Base-by-base conservation (phyloP, 2,797 vertebrate genomes). In the Sphenodon punctatus region DNA sequence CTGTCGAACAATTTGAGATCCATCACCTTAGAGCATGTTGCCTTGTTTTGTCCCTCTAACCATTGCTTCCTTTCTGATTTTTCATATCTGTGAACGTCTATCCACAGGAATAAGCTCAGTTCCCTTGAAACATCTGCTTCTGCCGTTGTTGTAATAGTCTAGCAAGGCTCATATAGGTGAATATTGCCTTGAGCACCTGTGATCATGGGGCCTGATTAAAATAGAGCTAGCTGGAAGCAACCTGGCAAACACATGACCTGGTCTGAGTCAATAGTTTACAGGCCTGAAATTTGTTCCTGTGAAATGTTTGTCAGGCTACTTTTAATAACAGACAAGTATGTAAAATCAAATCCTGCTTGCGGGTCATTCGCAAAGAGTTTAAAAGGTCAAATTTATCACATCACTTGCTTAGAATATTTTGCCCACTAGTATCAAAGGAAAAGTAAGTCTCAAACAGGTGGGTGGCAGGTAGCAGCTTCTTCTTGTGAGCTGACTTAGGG, bases 271-370 rank as follows among this genome's bases (percentile, higher is more conserved):
- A 67, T 55, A 55, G 72, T 65, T 81, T 59, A 1, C 53, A 73
- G 69, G 43, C 38, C 59, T 5, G 12, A 32, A 83, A 45, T 83
- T 17, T 42, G 11, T 32, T 78, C 9, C 82, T 32, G 91, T 86
- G 78, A 90, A 91, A 89, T 91, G 88, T 92, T 93, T 20, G 91
- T 90, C 66, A 36, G 32, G 92, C 83, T 90, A 85, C 66, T 74
- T 63, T 34, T 7, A 91, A 86, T 84, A 91, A 86, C 85, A 78
- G 91, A 90, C 89, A 75, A 86, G 65, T 34, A 56, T 70, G 75
- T 90, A 68, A 81, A 87, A 90, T 43, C 76, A 80, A 76, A 83
- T 59, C 70, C 71, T 70, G 14, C 70, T 85, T 86, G 73, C 75
- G 79, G 84, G 61, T 86, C 80, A 88, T 89, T 88, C 84, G 92